A percentile compares a stretch with the other conserved stretches of the same genome.
These are phyloP conservation scores for Stercorarius parasiticus DNA, from an alignment of 2,113 vertebrate genomes.

Conservation along the genomic window DNA sequence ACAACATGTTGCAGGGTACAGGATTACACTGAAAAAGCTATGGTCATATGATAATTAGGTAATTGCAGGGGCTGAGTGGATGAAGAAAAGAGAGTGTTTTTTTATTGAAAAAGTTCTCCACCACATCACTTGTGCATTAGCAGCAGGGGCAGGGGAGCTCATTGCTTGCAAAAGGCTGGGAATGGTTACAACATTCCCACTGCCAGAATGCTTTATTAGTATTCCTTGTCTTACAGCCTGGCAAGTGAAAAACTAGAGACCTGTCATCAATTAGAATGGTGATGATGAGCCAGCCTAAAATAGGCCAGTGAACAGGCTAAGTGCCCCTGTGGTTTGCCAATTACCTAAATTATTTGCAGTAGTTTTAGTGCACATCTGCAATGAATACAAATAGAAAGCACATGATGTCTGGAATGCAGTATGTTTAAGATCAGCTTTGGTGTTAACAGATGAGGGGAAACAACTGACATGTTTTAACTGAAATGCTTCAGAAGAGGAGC, in stretches of 20 bases:
- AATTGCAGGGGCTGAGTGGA: conserved; percentile 18
- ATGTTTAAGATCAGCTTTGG: conserved; percentile 45
- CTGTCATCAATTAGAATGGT: conserved; percentile 76
- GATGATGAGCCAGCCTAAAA: conserved; percentile 78
- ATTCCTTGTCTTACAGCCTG: conserved; percentile 74
- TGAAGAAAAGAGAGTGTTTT: conserved; percentile 3
- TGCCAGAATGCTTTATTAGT: conserved; percentile 71
- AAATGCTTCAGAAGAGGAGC: not conserved
- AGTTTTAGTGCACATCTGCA: conserved; percentile 70
- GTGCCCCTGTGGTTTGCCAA: conserved; percentile 78
- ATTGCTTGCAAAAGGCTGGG: conserved; percentile 61
- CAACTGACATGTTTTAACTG: not conserved
- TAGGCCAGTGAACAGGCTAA: conserved; percentile 74
- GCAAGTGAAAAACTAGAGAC: conserved; percentile 74
- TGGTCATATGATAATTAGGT: not conserved
- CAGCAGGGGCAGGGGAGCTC: conserved; percentile 30
- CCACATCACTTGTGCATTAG: conserved; percentile 58
- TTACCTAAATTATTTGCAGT: conserved; percentile 80
- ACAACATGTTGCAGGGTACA: not conserved
- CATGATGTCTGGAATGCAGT: conserved; percentile 55
- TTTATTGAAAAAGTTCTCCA: conserved; percentile 35
- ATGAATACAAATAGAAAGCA: conserved; percentile 77
- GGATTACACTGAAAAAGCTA: not conserved
- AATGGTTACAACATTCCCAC: conserved; percentile 63
- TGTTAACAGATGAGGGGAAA: conserved; percentile 40